A percentile compares a stretch with the other conserved stretches of the same genome.
Conservation (phyloP, 2,888 invertebrate genomes). For the Perizoma flavofasciatum region DNA sequence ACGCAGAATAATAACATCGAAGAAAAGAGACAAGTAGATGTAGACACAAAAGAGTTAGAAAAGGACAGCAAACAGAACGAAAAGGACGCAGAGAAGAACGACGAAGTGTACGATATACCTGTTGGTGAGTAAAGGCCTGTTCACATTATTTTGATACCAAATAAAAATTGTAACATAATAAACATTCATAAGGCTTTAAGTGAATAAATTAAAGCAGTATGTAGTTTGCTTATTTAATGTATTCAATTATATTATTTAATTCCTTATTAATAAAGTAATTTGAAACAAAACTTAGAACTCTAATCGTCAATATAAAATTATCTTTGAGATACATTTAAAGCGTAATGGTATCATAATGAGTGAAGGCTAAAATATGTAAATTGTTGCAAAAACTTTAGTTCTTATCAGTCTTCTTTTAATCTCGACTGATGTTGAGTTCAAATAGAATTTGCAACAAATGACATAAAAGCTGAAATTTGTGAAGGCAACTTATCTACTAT, state of each 20-base stretch:
- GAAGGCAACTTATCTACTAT: conserved; percentile 3
- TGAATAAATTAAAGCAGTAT: neutral
- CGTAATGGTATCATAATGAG: conserved; percentile 20
- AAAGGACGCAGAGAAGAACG: conserved; percentile 56
- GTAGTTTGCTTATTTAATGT: conserved; percentile 3
- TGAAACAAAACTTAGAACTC: too few relatives aligned
- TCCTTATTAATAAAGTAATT: too few relatives aligned
- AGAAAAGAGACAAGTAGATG: conserved; percentile 61
- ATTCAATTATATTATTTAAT: too few relatives aligned
- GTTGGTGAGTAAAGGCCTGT: conserved; percentile 67
- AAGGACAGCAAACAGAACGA: conserved; percentile 58
- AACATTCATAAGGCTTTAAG: neutral
- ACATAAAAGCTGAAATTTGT: neutral
- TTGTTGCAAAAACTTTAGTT: conserved; percentile 4
- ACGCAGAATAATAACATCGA: conserved; percentile 69
- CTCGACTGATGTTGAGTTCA: neutral
- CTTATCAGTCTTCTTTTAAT: neutral
- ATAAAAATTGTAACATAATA: conserved; percentile 1
- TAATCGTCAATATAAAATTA: too few relatives aligned
- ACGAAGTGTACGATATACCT: conserved; percentile 79
- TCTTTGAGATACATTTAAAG: too few relatives aligned
- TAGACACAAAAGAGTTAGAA: conserved; percentile 58
- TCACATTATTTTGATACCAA: conserved; percentile 36
- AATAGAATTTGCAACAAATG: conserved; percentile 7
- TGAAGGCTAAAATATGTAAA: conserved; percentile 9